Base-by-base conservation (phyloP, 2,113 vertebrate species). In the Pollachius pollachius region DNA sequence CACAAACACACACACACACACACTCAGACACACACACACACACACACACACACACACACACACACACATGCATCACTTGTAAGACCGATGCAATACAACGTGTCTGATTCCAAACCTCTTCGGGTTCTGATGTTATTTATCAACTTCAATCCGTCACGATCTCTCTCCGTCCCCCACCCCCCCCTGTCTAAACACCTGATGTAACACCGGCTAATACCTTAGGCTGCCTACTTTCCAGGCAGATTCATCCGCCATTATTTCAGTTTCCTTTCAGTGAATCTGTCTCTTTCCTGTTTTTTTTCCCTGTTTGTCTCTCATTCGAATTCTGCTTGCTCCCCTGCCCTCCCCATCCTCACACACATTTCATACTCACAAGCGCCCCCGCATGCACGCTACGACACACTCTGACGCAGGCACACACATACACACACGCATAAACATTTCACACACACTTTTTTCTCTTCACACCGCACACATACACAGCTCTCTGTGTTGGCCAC, bases 271-370 rank as follows among this genome's bases (percentile, higher is more conserved):
- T 81, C 85, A 27, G 27, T 27, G 27, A 27, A 27, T 27, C 27
- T 81, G 81, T 84, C 85, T 86, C 74, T 84, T 85, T 73, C 77
- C 80, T 8, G 6, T 52, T 82, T 83, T 87, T 86, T 83, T 62
- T 81, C 77, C 81, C 48, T 87, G 74, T 84, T 86, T 81, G 76
- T 76, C 72, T 76, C 72, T 88, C 83, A 90, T 92, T 92, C 88
- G 86, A 89, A 89, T 94, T 93, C 87, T 76, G 86, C 92, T 92
- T 88, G 86, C 92, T 37, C 71, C 27, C 23, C 78, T n/a, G 62
- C 76, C 73, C 86, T 78, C 81, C 72, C 68, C 18, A 15, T 74
- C 78, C 80, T 71, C 75, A 72, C 70, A 71, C 77, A 80, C 89
- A 81, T 84, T 87, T 88, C 85, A 85, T 84, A 84, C 78, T 83